These are phyloP conservation scores for Centroberyx gerrardi DNA, from an alignment of 2,797 vertebrate genomes.

Conservation along the genomic window DNA sequence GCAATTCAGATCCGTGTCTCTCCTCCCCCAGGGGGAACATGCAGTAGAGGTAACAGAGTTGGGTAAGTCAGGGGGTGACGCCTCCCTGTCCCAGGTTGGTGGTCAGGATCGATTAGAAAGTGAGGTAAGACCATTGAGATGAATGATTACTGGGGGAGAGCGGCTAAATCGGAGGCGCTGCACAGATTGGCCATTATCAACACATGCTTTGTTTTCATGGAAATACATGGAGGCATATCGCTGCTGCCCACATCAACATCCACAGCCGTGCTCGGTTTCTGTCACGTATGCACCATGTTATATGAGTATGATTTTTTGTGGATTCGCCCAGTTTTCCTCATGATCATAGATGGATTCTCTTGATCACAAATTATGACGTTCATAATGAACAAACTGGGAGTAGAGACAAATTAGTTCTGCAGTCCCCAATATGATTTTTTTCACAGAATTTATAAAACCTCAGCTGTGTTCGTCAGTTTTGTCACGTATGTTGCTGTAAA, in stretches of 20 bases:
- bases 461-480: neutral
- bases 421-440: neutral
- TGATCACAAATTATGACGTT: neutral
- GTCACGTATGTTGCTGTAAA: constrained; percentile 2
- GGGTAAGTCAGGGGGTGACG: constrained; percentile 19
- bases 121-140: neutral
- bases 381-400: neutral
- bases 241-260: constrained; percentile 74
- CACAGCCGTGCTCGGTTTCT: constrained; percentile 43
- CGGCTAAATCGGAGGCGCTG: neutral
- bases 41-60: constrained; percentile 1
- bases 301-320: constrained; percentile 3
- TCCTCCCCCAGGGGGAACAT: constrained; percentile 38
- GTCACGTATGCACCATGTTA: constrained; percentile 61
- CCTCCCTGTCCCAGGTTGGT: neutral
- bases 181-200: constrained; percentile 53
- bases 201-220: constrained; percentile 72
- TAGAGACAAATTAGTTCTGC: neutral
- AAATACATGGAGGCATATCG: constrained; percentile 70
- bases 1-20: constrained; percentile 8
- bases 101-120: constrained; percentile 27
- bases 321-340: neutral
- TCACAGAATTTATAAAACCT: neutral
- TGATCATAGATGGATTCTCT: neutral
- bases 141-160: constrained; percentile 32